These are phyloP conservation scores for Rapana venosa DNA, from an alignment of 2,888 invertebrate genomes.

Conservation along the genomic window DNA sequence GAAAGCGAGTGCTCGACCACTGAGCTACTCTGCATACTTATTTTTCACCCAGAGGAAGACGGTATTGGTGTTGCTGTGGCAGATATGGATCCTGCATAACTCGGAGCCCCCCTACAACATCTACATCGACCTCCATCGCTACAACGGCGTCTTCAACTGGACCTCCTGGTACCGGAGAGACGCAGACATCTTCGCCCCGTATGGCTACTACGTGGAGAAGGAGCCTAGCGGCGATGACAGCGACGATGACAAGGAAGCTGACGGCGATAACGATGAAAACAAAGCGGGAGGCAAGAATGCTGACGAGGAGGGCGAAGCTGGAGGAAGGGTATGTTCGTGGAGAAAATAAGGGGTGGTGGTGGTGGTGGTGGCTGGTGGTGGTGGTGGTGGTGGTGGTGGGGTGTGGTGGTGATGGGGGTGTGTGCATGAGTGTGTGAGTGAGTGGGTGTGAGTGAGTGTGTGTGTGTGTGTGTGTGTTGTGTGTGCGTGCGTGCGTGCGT, in stretches of 20 bases:
- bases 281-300: not conserved
- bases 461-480: not conserved
- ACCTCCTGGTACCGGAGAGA: constrained; percentile 45
- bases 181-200: constrained; percentile 44
- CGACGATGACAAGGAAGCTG: not conserved
- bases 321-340: not conserved
- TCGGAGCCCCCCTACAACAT: constrained; percentile 45
- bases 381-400: not conserved
- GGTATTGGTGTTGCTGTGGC: not conserved
- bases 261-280: not conserved
- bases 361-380: too few relatives aligned
- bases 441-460: not conserved
- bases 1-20: too few relatives aligned
- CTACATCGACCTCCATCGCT: constrained; percentile 25
- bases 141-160: constrained; percentile 47
- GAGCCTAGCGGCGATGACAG: not conserved
- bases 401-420: not conserved
- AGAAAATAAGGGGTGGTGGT: not conserved
- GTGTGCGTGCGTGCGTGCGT: too few relatives aligned
- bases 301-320: not conserved
- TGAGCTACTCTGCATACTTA: too few relatives aligned
- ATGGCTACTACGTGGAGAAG: constrained; percentile 39
- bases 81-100: constrained; percentile 49
- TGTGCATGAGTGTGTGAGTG: not conserved
- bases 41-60: not conserved